Base-by-base conservation (phyloP, 2,797 vertebrate genomes). In the Streptopelia turtur region DNA sequence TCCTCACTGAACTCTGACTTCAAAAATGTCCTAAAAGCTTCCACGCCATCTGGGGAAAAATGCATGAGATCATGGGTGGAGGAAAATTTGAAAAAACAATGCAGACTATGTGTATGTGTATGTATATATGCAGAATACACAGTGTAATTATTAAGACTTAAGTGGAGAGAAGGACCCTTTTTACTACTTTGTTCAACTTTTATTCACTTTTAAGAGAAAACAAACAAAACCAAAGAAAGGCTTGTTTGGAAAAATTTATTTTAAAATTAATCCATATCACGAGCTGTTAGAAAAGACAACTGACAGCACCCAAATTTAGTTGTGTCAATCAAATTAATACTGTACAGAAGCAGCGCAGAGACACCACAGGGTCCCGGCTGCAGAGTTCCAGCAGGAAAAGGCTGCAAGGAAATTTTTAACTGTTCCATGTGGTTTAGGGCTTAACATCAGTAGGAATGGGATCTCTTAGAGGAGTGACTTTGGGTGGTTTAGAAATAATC, bases 1-100 rank as follows among this genome's bases (percentile, higher is more conserved):
- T 99, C 99, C 97, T 99, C 99, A 21, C 99, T 99, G 98, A 99
- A 99, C 95, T 99, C 99, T 1, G 98, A 98, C 97, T 98, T 99
- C 94, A 99, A 92, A 98, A 99, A 99, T 88, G 98, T 96, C 78
- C 98, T 97, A 93, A 99, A 99, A 85, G 99, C 99, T 89, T 97
- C 97, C 97, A 99, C 97, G 72, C 99, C 99, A 25, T 98, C 99
- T 99, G 91, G 16, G 96, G 83, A 88, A 65, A 89, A 83, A 71
- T 6, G 24, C 14, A 37, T 77, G 68, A 93, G 47, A 50, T 4
- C 5, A 28, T 35, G 30, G 16, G 11, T 53, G 27, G 49, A 64
- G 22, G 27, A 72, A 74, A 83, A 80, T 5, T 11, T 10, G 31
- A 43, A 81, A 71, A 74, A 21, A 3, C 4, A 24, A 6, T 31